Evolutionary conservation across 2,888 invertebrate species (phyloP).

Genomic region (Rhimphoctona megacephalus): DNA sequence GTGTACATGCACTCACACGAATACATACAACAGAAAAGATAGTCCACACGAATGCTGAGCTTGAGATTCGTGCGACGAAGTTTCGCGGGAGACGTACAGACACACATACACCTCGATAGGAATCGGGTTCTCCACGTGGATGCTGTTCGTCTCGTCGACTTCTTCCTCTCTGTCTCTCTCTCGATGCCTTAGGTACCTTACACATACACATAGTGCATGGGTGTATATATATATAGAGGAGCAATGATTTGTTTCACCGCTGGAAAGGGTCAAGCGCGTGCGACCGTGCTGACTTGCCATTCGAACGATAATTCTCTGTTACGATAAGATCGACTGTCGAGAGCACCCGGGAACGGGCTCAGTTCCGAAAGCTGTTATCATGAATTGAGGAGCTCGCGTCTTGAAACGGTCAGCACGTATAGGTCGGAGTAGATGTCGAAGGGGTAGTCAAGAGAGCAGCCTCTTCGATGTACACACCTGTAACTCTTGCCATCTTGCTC

Average conservation of each 20-base stretch:
- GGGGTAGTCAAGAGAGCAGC: slow-evolving; percentile 50
- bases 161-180: not conserved
- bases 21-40: slow-evolving; percentile 21
- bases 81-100: slow-evolving; percentile 57
- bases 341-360: slow-evolving; percentile 76
- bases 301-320: slow-evolving; percentile 75
- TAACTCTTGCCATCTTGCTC: slow-evolving; percentile 75
- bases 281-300: slow-evolving; percentile 72
- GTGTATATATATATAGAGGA: slow-evolving; percentile 16
- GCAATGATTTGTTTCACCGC: slow-evolving; percentile 68
- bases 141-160: slow-evolving; percentile 33
- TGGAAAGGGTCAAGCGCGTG: slow-evolving; percentile 70
- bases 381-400: slow-evolving; percentile 77
- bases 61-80: slow-evolving; percentile 63
- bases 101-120: slow-evolving; percentile 48
- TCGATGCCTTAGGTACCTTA: slow-evolving; percentile 1
- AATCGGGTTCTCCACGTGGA: slow-evolving; percentile 60
- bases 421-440: slow-evolving; percentile 31
- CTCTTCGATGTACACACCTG: slow-evolving; percentile 78
- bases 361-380: slow-evolving; percentile 77
- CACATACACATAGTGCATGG: not conserved
- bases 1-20: not conserved
- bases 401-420: slow-evolving; percentile 47
- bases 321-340: slow-evolving; percentile 80
- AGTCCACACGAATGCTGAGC: slow-evolving; percentile 39